phyloP scores from a whole-genome alignment of 2,113 vertebrate genomes.

The Thomomys bottae region DNA sequence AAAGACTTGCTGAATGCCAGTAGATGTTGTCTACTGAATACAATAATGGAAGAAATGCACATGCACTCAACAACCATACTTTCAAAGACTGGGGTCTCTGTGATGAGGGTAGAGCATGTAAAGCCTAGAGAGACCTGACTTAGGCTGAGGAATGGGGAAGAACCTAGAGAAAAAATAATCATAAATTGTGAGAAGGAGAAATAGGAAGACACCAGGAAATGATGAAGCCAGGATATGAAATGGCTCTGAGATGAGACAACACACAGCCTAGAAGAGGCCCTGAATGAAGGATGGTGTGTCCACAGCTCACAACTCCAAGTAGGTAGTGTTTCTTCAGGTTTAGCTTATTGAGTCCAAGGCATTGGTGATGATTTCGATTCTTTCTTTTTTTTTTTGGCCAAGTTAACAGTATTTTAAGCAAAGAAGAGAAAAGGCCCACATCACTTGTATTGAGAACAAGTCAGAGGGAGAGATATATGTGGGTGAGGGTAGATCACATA shows the following conservation, averaged over 20 bases:
- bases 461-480: background rate
- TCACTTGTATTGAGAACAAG: background rate
- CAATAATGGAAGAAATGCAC: background rate
- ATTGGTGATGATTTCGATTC: background rate
- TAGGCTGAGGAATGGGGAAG: background rate
- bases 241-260: background rate
- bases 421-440: conserved; percentile 1
- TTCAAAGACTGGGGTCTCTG: background rate
- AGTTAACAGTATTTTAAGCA: conserved; percentile 26
- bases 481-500: background rate
- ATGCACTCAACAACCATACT: background rate
- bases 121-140: background rate
- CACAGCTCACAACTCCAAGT: background rate
- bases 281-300: background rate
- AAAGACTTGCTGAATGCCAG: background rate
- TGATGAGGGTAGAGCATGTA: background rate
- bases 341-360: background rate
- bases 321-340: background rate
- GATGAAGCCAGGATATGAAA: background rate
- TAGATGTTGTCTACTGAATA: background rate
- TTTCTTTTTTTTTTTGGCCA: conserved; percentile 12
- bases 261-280: background rate
- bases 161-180: background rate
- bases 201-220: background rate
- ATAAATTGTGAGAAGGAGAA: background rate